Base-by-base conservation (phyloP, 2,888 invertebrate genomes). In the Tubiluchus corallicola region DNA sequence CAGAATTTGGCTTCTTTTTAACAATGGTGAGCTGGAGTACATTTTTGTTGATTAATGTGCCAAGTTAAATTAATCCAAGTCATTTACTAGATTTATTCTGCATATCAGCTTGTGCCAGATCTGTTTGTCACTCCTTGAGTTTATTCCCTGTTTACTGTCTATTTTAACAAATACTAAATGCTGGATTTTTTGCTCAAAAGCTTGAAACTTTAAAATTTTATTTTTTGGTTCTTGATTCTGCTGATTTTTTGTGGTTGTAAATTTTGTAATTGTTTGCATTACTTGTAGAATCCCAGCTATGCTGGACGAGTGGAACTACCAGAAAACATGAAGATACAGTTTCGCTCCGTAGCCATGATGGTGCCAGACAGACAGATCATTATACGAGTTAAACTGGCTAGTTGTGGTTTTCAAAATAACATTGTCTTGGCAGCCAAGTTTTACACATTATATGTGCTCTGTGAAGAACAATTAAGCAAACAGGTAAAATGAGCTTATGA, bases 261-360 rank as follows among this genome's bases (percentile, higher is more conserved):
- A 16, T 29, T 5, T 29, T 16, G 15, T n/a, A 41, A 19, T 2
- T 19, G n/a, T n/a, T n/a, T n/a, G n/a, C n/a, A n/a, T n/a, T n/a
- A n/a, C n/a, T n/a, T 61, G 4, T 59, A 90, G 90, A 94, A 94
- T 71, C 92, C 92, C 15, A 92, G 92, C 1, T 94, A 94, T 60
- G 92, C 92, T 20, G 92, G 92, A 1, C 75, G 94, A 45, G 92
- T 92, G 57, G 92, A 92, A 62, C 65, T 94, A 41, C 94, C 94
- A 0, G 94, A 94, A 68, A 94, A 94, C 67, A 70, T 94, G 52
- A 94, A 94, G 70, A 88, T 94, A 55, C 92, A 94, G 66, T 94
- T 94, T 66, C 76, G 94, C 44, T 90, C 90, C 0, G 92, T 94
- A 0, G 88, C 94, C 38, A 94, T 94, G 94, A 92, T 94, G 92